Conservation (phyloP, 1,140 invertebrate genomes). For the Marisa cornuarietis region DNA sequence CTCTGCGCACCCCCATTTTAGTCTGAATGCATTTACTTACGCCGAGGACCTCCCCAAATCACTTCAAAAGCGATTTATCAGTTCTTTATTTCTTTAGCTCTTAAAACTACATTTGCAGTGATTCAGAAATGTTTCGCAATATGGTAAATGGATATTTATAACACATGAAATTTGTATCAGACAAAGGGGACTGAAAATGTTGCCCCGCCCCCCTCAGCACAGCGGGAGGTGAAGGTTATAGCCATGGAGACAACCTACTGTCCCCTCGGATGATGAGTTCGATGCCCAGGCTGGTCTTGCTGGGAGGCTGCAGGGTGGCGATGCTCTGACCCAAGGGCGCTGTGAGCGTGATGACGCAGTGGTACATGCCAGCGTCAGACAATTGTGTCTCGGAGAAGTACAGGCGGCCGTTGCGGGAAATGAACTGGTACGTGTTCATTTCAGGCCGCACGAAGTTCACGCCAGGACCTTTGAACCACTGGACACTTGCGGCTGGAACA, state of each 20-base stretch:
- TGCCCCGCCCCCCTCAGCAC: no score
- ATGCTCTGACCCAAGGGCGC: slow-evolving; percentile 23
- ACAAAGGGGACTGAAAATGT: no score
- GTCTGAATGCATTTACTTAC: no score
- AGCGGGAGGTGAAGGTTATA: no score
- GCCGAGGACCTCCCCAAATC: no score
- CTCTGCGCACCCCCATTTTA: no score
- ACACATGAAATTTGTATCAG: no score
- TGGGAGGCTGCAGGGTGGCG: slow-evolving; percentile 31
- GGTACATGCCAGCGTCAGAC: slow-evolving; percentile 35
- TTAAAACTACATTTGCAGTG: no score
- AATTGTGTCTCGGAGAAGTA: slow-evolving; percentile 46
- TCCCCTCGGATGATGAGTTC: slow-evolving; percentile 36
- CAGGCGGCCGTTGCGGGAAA: slow-evolving; percentile 46
- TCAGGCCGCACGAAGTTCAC: slow-evolving; percentile 44
- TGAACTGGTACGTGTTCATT: slow-evolving; percentile 43
- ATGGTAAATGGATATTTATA: no score
- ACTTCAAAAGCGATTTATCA: no score
- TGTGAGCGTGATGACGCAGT: slow-evolving; percentile 39
- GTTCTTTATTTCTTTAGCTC: no score
- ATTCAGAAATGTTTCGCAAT: no score
- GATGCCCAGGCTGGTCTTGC: slow-evolving; percentile 38
- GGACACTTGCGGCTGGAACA: slow-evolving; percentile 36
- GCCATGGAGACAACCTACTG: slow-evolving; percentile 28
- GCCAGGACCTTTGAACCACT: slow-evolving; percentile 43